Evolutionary conservation across 2,113 vertebrate species (phyloP).

Genomic region (Xyrauchen texanus): DNA sequence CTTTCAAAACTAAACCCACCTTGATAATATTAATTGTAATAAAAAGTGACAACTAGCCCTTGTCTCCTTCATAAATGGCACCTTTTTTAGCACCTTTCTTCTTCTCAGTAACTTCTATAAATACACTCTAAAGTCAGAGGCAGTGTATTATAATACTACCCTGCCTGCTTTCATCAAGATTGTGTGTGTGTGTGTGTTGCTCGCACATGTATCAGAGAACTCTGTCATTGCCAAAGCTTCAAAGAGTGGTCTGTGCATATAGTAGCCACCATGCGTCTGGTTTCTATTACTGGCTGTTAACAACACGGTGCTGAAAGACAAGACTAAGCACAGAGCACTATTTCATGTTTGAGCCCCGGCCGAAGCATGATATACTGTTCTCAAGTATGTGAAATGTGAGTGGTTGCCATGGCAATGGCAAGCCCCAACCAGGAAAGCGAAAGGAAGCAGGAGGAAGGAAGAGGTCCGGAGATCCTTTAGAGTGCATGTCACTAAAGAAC

Average conservation of each 20-base stretch:
- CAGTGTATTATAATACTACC: too few species aligned
- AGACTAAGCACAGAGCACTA: neutral
- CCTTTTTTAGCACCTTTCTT: too few species aligned
- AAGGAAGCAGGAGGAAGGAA: slow-evolving; percentile 29
- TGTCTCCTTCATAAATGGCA: too few species aligned
- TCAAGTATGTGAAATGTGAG: slow-evolving; percentile 66
- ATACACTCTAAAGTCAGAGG: too few species aligned
- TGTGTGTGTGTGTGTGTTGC: too few species aligned
- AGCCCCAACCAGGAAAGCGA: slow-evolving; percentile 59
- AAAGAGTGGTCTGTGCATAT: neutral
- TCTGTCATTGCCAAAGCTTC: too few species aligned
- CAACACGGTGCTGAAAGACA: slow-evolving; percentile 5
- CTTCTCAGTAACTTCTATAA: too few species aligned
- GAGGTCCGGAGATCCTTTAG: neutral
- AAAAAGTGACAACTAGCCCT: too few species aligned
- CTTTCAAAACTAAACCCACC: too few species aligned
- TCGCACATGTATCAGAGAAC: too few species aligned
- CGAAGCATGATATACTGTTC: slow-evolving; percentile 58
- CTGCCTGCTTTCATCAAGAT: too few species aligned
- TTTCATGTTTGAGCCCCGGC: slow-evolving; percentile 66
- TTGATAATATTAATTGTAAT: too few species aligned
- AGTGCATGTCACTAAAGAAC: slow-evolving; percentile 1
- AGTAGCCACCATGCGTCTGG: slow-evolving; percentile 45
- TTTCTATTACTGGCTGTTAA: slow-evolving; percentile 50
- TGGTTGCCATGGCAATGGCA: slow-evolving; percentile 73